These are phyloP conservation scores for Drosophila buzzatii DNA, from an alignment of 2,888 invertebrate genomes.

Conservation along the genomic window DNA sequence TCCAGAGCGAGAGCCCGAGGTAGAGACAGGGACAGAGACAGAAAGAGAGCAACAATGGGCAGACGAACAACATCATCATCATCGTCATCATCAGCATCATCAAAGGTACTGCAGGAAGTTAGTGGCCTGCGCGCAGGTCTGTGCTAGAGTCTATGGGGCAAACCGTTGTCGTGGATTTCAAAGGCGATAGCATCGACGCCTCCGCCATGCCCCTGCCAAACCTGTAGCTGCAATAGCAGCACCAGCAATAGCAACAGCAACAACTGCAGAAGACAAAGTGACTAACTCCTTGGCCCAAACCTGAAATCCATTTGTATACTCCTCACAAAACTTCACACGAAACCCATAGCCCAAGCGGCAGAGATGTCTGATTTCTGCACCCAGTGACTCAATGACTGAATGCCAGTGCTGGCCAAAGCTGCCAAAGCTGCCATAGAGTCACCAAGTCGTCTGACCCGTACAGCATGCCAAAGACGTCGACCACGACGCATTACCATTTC, in stretches of 20 bases:
- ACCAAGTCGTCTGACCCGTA: slow-evolving; percentile 50
- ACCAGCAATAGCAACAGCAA: neutral
- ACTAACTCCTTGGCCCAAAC: slow-evolving; percentile 73
- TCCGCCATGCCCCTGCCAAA: slow-evolving; percentile 46
- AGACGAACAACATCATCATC: slow-evolving; percentile 33
- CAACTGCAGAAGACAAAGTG: slow-evolving; percentile 44
- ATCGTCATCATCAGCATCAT: slow-evolving; percentile 47
- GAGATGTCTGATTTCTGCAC: slow-evolving; percentile 61
- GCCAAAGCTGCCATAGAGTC: slow-evolving; percentile 29
- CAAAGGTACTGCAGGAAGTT: slow-evolving; percentile 77
- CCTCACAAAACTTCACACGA: slow-evolving; percentile 80
- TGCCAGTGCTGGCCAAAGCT: slow-evolving; percentile 45
- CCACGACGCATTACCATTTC: slow-evolving; percentile 79
- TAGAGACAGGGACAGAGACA: neutral
- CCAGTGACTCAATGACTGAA: slow-evolving; percentile 82
- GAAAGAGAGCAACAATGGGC: slow-evolving; percentile 14
- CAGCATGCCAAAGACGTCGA: slow-evolving; percentile 33
- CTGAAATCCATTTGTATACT: slow-evolving; percentile 79
- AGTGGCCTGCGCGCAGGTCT: slow-evolving; percentile 45
- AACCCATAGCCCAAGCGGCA: slow-evolving; percentile 31
- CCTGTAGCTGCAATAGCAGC: slow-evolving; percentile 30
- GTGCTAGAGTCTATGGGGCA: slow-evolving; percentile 60
- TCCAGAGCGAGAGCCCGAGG: slow-evolving; percentile 16
- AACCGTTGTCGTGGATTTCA: slow-evolving; percentile 76
- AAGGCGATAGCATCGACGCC: slow-evolving; percentile 81